Base-by-base conservation (phyloP, 1,140 invertebrate genomes). In the Drosophila sturtevanti region DNA sequence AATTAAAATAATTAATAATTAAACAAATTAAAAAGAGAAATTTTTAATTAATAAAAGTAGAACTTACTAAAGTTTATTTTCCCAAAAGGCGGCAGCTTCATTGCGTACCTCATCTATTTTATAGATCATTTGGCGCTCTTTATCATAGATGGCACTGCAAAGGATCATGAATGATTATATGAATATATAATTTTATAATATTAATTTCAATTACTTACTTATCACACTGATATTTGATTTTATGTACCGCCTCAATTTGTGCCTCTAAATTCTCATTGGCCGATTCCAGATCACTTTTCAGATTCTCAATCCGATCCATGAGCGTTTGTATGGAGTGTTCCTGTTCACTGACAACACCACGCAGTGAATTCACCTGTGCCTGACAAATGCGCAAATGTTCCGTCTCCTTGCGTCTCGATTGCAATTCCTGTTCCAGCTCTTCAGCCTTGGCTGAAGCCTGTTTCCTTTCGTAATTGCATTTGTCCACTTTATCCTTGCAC, bases 401-500 rank as follows among this genome's bases (percentile, higher is more conserved):
- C 35, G 92, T 89, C 78, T 93, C 87, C 67, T 91, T 81, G 27
- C 92, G 90, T n/a, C 93, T 90, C 18, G 92, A 91, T 62, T 93
- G 92, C 52, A 91, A 60, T 75, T 93, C 92, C 35, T 92, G 89
- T 22, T 93, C 92, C 21, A 93, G 91, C 34, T 93, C 85, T 27
- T 93, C 92, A 35, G 81, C 79, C 73, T 93, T 92, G 71, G 93
- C 91, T 3, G 93, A 27, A 22, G 92, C 92, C 82, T 93, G 92
- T 63, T 94, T 93, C 24, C 94, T 93, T 34, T 74, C 89, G 63
- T 90, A 92, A 72, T 93, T 93, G 78, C 92, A 92, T 72, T 94
- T 94, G 56, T 94, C 93, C 12, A 94, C 71, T 74, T 94, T 93
- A 73, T 93, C 93, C 81, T 95, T 95, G 77, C 94, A 95, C 14